Evolutionary conservation across 2,888 invertebrate genomes (phyloP), one percentile per base, ranked within the genome.

Genomic region (Thecophora atra): DNA sequence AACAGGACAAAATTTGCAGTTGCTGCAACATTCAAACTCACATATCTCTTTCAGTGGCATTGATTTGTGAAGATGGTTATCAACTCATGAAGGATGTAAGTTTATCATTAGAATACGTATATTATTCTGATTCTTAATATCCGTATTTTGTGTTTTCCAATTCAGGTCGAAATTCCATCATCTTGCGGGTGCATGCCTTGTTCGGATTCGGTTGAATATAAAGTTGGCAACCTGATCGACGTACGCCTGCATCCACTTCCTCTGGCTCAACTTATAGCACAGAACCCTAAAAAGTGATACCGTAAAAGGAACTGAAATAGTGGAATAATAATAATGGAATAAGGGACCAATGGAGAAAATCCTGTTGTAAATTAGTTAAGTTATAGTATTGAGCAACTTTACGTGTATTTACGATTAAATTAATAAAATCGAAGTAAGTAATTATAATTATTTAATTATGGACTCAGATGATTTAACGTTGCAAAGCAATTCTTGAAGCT

Each of bases 1-100:
- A 83, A 66, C 91, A 92, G 82, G 90, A 90, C 76, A 83, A 88
- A 1, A 80, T 83, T 72, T 90, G 92, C 83, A 88, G 89, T 73
- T 92, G 92, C 79, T 92, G 90, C 81, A 85, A 84, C 58, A 88
- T 89, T 37, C 79, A 82, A 56, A 77, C 79, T 76, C 84, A 81
- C 71, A 78, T 82, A 68, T 70, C 80, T 62, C 82, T 86, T 69
- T 75, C 78, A 24, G 81, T 86, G 56, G 76, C 81, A 47, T 79
- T 90, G 75, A 80, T 79, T 8, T 90, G 90, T 75, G 85, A 86
- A 8, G 88, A 89, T 80, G 88, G 88, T 5, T 79, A 78, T 51
- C 79, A 76, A 19, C 71, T 80, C 0, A 44, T 37, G 6, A 79
- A 80, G 37, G 77, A 81, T 30, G 79, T 79, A 72, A 76, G 74